Evolutionary conservation across 2,113 vertebrate genomes (phyloP), one percentile per base, ranked within the genome.

Genomic region (Tragelaphus strepsiceros): DNA sequence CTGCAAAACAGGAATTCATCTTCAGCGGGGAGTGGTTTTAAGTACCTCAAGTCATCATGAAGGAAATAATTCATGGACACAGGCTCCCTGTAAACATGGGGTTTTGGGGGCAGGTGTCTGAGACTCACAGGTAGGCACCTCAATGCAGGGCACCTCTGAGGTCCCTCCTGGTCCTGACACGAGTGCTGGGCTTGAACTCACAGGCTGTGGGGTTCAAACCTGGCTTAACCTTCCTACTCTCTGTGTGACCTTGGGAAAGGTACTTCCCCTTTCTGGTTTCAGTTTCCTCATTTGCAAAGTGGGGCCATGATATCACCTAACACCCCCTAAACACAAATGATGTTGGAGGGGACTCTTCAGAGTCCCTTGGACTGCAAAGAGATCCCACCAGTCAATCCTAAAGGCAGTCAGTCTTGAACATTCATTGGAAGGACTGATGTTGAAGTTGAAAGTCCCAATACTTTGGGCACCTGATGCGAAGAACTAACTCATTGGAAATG

Each of bases 181-280:
- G 1, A 30, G n/a, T 35, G 35, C 35, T 51, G 62, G 35, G 74
- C 89, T 64, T 62, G 28, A 85, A 91, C 90, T 94, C n/a, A 49
- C 26, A 43, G 51, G 78, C 28, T 35, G n/a, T 28, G 81, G 43
- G 32, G n/a, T 94, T 78, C 84, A 84, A 59, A 43, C 14, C 22
- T 2, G 2, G 46, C 58, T 62, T 59, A 30, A 59, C 62, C 85
- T 94, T 84, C 53, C 74, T 43, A 56, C 88, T 74, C 3, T 64
- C 78, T 85, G 16, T 2, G 3, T 46, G 90, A 94, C 88, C 88
- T 82, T 61, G 28, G 43, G 3, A 15, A 92, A 81, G 28, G 43
- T 16, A 56, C 87, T 95, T 90, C 90, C 94, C 95, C 88, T 96
- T 91, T 86, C 91, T 88, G 46, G 56, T 80, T 80, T 87, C 28